phyloP scores from a whole-genome alignment of 2,888 invertebrate genomes.

The Drosophila imparisetae region DNA sequence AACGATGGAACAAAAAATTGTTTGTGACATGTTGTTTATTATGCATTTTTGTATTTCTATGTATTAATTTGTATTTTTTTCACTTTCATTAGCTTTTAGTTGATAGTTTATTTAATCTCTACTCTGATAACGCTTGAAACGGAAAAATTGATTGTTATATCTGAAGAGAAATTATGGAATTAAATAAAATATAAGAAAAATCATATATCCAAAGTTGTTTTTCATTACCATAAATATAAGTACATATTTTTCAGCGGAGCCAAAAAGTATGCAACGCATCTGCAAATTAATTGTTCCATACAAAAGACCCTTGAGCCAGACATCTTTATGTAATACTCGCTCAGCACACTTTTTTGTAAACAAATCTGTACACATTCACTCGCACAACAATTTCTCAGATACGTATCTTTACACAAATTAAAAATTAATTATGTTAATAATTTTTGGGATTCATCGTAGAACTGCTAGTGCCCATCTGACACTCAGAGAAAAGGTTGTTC shows the following conservation, averaged over 20 bases:
- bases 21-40: constrained; percentile 83
- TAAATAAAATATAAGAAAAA: constrained; percentile 76
- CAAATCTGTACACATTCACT: background rate
- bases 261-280: constrained; percentile 42
- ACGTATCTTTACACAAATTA: constrained; percentile 31
- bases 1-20: constrained; percentile 44
- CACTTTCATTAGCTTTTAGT: constrained; percentile 75
- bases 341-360: background rate
- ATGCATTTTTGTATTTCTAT: constrained; percentile 74
- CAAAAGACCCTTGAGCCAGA: background rate
- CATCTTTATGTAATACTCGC: background rate
- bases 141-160: constrained; percentile 78
- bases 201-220: constrained; percentile 3
- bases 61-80: constrained; percentile 73
- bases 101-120: constrained; percentile 82
- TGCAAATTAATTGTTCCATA: background rate
- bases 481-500: background rate
- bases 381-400: constrained; percentile 1
- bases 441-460: background rate
- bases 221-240: background rate
- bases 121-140: constrained; percentile 76
- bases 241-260: constrained; percentile 6
- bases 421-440: constrained; percentile 41
- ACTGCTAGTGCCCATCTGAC: background rate
- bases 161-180: constrained; percentile 66